Conservation (phyloP, 2,797 vertebrate genomes). For the Carcharodon carcharias region DNA sequence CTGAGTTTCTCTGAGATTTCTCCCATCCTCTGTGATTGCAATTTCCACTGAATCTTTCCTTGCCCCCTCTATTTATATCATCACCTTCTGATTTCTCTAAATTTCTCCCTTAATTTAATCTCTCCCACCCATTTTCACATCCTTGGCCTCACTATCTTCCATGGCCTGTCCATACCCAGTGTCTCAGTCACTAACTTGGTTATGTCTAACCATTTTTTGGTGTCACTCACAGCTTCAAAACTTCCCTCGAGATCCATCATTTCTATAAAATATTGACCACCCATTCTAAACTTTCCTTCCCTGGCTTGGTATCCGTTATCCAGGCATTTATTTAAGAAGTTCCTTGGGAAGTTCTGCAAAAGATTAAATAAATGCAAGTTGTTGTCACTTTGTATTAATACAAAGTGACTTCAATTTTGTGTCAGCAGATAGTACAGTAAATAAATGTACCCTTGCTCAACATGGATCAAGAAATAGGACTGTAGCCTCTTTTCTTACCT, state of each 20-base stretch:
- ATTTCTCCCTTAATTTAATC: neutral
- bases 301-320: neutral
- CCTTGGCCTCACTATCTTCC: neutral
- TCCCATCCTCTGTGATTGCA: neutral
- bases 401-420: neutral
- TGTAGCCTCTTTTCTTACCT: neutral
- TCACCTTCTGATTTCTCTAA: neutral
- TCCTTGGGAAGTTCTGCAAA: neutral
- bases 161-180: neutral
- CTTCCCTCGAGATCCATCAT: neutral
- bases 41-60: neutral
- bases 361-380: neutral
- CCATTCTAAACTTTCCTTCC: neutral
- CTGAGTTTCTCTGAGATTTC: neutral
- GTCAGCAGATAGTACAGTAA: neutral
- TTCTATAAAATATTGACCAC: neutral
- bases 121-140: neutral
- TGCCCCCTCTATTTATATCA: neutral
- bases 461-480: neutral
- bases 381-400: neutral
- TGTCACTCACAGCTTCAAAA: neutral
- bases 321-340: neutral
- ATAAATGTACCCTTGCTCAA: neutral
- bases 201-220: neutral
- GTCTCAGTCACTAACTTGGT: neutral